Conservation (phyloP, 2,888 invertebrate species). For the Pyrrhosoma nymphula region DNA sequence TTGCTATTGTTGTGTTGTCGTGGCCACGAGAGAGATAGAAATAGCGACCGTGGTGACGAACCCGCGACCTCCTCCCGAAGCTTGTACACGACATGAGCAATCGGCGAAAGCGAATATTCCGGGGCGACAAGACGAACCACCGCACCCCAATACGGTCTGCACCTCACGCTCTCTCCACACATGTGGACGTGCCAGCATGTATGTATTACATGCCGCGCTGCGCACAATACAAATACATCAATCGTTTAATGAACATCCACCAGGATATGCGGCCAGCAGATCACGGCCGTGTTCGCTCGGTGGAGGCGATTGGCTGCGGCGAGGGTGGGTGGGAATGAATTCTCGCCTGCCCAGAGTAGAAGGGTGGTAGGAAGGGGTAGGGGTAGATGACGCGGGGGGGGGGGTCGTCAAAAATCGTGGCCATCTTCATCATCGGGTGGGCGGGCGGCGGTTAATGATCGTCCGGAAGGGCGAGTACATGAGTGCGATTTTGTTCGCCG, state of each 20-base stretch:
- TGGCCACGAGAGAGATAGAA: background rate
- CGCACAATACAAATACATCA: background rate
- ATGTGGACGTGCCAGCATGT: background rate
- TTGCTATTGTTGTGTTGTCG: background rate
- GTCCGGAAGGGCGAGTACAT: background rate
- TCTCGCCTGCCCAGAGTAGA: too few species aligned
- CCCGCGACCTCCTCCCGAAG: background rate
- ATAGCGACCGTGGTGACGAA: background rate
- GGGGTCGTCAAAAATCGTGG: too few species aligned
- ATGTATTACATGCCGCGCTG: background rate
- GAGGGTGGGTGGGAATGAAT: too few species aligned
- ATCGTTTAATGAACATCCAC: conserved; percentile 26
- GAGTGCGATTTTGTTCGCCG: background rate
- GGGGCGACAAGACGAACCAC: too few species aligned
- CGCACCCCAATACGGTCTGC: too few species aligned
- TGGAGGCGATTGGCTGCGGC: background rate
- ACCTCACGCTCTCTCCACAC: background rate
- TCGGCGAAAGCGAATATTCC: background rate
- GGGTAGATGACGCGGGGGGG: too few species aligned
- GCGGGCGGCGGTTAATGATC: background rate
- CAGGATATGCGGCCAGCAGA: background rate
- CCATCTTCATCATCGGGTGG: background rate
- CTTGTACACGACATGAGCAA: background rate
- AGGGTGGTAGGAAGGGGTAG: too few species aligned
- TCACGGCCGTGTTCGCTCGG: background rate